Evolutionary conservation across 2,797 vertebrate species (phyloP).

Genomic region (Sarcophilus harrisii): DNA sequence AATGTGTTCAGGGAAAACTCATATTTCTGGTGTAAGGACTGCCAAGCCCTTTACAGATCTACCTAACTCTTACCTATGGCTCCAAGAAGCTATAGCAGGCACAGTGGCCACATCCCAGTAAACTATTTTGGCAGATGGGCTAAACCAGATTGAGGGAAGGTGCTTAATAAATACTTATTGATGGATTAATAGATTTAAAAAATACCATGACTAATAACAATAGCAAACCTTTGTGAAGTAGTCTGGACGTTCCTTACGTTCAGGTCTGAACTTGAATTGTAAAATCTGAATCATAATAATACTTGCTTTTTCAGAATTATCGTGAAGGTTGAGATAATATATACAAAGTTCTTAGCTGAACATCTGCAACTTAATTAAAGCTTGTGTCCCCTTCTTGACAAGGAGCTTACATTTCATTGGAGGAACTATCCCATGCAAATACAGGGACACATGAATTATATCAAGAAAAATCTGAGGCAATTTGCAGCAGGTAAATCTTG

Average conservation of each 20-base stretch:
- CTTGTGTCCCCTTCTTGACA: background rate
- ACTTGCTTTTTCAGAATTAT: background rate
- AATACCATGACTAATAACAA: too few relatives aligned
- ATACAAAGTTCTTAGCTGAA: background rate
- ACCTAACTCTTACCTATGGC: too few relatives aligned
- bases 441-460: background rate
- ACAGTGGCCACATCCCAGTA: too few relatives aligned
- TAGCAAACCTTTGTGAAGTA: background rate
- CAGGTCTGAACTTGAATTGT: background rate
- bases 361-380: background rate
- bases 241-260: background rate
- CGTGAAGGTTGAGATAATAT: background rate
- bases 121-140: too few relatives aligned
- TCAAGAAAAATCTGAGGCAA: background rate
- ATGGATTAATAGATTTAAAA: background rate
- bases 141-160: background rate
- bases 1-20: too few relatives aligned
- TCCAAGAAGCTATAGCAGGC: too few relatives aligned
- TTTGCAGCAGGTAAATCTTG: background rate
- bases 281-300: background rate
- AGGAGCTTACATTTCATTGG: background rate
- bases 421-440: background rate
- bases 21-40: too few relatives aligned
- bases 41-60: too few relatives aligned
- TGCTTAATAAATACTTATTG: background rate